phyloP scores from a whole-genome alignment of 2,888 invertebrate species.

The Synergus itoensis region DNA sequence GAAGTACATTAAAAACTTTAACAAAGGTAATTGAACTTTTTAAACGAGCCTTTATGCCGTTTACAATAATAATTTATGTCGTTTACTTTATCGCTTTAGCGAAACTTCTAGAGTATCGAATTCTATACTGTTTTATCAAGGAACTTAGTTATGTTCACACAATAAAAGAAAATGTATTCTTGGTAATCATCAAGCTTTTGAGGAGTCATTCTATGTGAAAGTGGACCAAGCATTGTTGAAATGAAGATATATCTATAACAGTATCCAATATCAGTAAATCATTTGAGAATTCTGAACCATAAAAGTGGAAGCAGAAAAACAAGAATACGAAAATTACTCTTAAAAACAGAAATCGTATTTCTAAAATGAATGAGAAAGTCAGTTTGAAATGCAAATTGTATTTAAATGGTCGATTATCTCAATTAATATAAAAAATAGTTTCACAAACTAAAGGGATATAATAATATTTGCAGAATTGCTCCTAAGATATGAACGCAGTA shows the following conservation, averaged over 20 bases:
- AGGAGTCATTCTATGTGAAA: slow-evolving; percentile 10
- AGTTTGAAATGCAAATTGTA: background rate
- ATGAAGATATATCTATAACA: background rate
- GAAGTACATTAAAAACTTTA: slow-evolving; percentile 62
- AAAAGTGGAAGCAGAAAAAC: background rate
- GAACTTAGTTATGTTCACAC: background rate
- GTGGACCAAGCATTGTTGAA: background rate
- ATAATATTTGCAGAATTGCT: background rate
- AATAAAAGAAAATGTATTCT: background rate
- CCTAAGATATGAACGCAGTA: background rate
- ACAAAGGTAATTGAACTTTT: slow-evolving; percentile 61
- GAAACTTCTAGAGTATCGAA: background rate
- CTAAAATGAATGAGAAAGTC: background rate
- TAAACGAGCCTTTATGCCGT: background rate
- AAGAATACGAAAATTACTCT: background rate
- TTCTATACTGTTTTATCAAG: background rate
- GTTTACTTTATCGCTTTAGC: background rate
- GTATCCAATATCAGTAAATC: slow-evolving; percentile 11
- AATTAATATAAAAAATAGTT: background rate
- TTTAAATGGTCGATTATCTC: background rate
- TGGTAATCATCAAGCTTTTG: background rate
- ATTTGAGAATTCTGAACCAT: background rate
- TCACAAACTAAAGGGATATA: background rate
- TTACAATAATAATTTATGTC: background rate
- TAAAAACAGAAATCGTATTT: background rate